phyloP scores from a whole-genome alignment of 64 coral and sea anemone species.

The Actinia tenebrosa region DNA sequence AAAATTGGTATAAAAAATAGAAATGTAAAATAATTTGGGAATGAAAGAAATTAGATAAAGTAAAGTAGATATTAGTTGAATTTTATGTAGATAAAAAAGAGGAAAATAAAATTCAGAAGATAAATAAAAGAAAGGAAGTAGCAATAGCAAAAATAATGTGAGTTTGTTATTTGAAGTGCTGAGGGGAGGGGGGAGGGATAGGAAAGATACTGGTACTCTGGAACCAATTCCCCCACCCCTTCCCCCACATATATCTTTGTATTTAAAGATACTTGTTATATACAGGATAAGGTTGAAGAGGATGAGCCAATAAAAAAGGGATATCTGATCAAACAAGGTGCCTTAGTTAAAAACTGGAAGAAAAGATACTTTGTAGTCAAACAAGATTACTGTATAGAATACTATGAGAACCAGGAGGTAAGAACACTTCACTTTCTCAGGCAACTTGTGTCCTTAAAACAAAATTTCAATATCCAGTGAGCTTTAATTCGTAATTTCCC shows the following conservation, averaged over 20 bases:
- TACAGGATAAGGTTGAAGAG: not conserved
- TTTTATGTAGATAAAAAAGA: too few species aligned
- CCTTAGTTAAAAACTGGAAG: conserved; percentile 88
- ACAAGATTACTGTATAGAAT: conserved; percentile 74
- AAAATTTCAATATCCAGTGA: not conserved
- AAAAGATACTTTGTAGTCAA: conserved; percentile 89
- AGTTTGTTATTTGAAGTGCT: too few species aligned
- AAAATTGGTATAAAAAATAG: not conserved
- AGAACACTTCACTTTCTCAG: too few species aligned
- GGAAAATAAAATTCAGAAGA: too few species aligned
- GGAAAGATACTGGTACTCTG: not conserved
- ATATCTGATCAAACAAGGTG: conserved; percentile 84
- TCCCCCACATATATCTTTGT: not conserved
- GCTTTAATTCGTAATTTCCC: not conserved
- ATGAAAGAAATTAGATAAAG: too few species aligned
- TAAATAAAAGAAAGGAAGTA: too few species aligned
- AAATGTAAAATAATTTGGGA: too few species aligned
- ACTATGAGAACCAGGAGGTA: conserved; percentile 93
- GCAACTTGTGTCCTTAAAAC: not conserved
- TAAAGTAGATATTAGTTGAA: too few species aligned
- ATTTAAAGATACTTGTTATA: not conserved
- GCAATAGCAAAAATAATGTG: too few species aligned
- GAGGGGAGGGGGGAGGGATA: too few species aligned
- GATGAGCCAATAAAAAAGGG: conserved; percentile 63
- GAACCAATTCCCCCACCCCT: not conserved